Conservation (phyloP, 2,888 invertebrate genomes). For the Noctua comes region DNA sequence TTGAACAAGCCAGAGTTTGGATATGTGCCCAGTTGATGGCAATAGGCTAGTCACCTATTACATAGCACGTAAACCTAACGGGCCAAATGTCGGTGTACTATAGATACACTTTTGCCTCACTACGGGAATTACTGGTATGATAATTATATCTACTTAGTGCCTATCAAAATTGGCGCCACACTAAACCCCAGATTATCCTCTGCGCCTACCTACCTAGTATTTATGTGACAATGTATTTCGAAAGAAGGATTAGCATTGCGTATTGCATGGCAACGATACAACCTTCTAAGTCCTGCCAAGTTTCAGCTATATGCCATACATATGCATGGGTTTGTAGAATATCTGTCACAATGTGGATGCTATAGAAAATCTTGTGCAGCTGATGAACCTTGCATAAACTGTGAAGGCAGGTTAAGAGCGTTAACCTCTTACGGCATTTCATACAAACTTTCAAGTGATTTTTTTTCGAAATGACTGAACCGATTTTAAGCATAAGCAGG, state of each 20-base stretch:
- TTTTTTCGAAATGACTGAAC: no score
- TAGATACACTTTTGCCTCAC: not conserved
- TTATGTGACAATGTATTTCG: constrained; percentile 40
- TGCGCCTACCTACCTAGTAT: constrained; percentile 3
- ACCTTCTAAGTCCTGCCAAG: constrained; percentile 52
- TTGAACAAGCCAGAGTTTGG: no score
- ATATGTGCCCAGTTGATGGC: no score
- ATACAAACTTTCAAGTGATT: no score
- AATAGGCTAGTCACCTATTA: not conserved
- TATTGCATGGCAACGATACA: constrained; percentile 22
- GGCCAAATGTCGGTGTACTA: not conserved
- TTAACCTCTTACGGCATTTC: no score
- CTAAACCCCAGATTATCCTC: constrained; percentile 18
- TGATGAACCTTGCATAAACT: constrained; percentile 12
- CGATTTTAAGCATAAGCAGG: no score
- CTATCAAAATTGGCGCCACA: constrained; percentile 10
- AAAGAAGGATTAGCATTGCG: constrained; percentile 38
- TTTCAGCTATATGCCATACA: constrained; percentile 48
- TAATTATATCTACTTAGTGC: not conserved
- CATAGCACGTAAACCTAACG: not conserved
- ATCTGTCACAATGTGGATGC: constrained; percentile 2
- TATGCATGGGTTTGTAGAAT: constrained; percentile 50
- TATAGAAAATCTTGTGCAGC: not conserved
- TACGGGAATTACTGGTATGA: not conserved
- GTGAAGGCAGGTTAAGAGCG: not conserved